A percentile compares a stretch with the other conserved stretches of the same genome.
Conservation (phyloP, 92 coral and sea anemone genomes). For the Scolanthus callimorphus region DNA sequence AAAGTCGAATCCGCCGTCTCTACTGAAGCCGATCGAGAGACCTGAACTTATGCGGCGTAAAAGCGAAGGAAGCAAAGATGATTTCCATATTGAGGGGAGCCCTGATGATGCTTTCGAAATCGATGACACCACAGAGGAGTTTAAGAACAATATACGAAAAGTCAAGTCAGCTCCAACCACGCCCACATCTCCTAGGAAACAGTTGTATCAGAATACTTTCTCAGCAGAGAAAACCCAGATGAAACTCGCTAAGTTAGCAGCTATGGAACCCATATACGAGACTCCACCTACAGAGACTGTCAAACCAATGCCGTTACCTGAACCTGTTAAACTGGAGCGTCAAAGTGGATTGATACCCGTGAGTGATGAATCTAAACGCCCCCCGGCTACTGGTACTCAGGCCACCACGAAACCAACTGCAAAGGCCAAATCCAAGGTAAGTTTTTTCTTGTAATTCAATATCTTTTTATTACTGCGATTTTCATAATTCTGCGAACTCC, state of each 20-base stretch:
- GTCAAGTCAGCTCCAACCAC: slow-evolving; percentile 67
- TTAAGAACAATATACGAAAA: slow-evolving; percentile 34
- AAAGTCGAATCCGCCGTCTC: slow-evolving; percentile 26
- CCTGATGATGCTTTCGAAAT: slow-evolving; percentile 59
- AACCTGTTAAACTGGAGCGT: slow-evolving; percentile 39
- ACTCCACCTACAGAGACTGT: slow-evolving; percentile 62
- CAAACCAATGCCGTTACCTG: slow-evolving; percentile 22
- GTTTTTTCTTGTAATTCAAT: too few species aligned
- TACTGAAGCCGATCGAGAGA: slow-evolving; percentile 6
- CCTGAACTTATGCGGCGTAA: slow-evolving; percentile 14
- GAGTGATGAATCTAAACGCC: slow-evolving; percentile 17
- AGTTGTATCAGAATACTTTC: slow-evolving; percentile 46
- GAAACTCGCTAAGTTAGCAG: slow-evolving; percentile 76
- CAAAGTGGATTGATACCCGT: slow-evolving; percentile 15
- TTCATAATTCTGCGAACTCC: too few species aligned
- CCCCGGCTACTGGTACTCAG: slow-evolving; percentile 23
- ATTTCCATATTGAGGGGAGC: slow-evolving; percentile 42
- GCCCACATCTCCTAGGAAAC: slow-evolving; percentile 53
- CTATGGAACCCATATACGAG: slow-evolving; percentile 85
- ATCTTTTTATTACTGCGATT: too few species aligned
- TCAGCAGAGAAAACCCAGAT: slow-evolving; percentile 76
- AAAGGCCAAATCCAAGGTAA: neutral
- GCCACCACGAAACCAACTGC: slow-evolving; percentile 31
- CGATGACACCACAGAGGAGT: slow-evolving; percentile 46
- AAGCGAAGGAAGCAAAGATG: slow-evolving; percentile 31